Conservation (phyloP, 1,140 invertebrate species). For the Drosophila subpulchrella region DNA sequence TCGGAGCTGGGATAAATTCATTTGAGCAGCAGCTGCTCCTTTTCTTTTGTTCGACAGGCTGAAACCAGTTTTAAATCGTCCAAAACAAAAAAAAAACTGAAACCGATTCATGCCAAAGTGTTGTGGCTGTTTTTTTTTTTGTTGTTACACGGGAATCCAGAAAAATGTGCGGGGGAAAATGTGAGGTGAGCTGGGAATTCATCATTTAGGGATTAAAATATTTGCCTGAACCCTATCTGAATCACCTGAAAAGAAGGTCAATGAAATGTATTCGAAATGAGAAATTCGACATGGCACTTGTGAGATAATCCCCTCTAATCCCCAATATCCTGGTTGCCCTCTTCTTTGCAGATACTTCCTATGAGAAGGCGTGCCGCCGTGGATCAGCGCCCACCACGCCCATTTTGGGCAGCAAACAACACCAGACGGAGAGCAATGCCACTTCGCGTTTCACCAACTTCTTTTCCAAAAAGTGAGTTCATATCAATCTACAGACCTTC, state of each 20-base stretch:
- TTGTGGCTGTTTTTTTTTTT: conserved; percentile 10
- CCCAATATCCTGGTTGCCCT: conserved; percentile 25
- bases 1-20: conserved; percentile 27
- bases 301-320: conserved; percentile 55
- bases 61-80: conserved; percentile 33
- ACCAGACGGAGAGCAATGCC: conserved; percentile 81
- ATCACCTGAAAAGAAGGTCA: conserved; percentile 26
- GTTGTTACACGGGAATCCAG: conserved; percentile 6
- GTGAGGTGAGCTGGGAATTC: conserved; percentile 12
- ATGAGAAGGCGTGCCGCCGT: conserved; percentile 94
- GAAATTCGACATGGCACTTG: neutral
- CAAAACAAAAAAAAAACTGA: conserved; percentile 22
- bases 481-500: no score
- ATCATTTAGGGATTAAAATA: conserved; percentile 31
- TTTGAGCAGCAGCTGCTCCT: conserved; percentile 47
- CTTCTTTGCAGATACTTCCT: conserved; percentile 92
- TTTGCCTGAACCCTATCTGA: conserved; percentile 6
- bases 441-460: conserved; percentile 92
- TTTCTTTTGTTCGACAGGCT: conserved; percentile 15
- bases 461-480: conserved; percentile 91
- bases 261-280: neutral
- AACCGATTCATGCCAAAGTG: conserved; percentile 34
- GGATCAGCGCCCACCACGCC: conserved; percentile 93
- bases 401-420: conserved; percentile 87
- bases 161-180: neutral